Conservation (phyloP, 2,888 invertebrate species). For the Lomographa bimaculata region DNA sequence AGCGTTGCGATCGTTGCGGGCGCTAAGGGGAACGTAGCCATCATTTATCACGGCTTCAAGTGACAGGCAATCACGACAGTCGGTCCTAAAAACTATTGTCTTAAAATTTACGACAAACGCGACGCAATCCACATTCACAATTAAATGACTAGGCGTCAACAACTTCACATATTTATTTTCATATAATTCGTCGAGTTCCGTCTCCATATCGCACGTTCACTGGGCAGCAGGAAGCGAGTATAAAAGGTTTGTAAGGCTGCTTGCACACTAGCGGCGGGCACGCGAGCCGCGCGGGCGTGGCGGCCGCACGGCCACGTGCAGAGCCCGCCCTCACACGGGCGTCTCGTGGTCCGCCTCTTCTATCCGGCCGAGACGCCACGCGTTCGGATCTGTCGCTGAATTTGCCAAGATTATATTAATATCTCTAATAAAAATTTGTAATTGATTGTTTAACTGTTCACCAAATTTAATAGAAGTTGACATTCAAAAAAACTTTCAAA, state of each 20-base stretch:
- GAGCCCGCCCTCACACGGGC: conserved; percentile 86
- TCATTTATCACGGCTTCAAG: too few species aligned
- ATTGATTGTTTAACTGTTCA: too few species aligned
- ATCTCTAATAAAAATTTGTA: too few species aligned
- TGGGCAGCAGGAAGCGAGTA: conserved; percentile 15
- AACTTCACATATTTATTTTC: not conserved
- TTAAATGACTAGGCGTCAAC: conserved; percentile 32
- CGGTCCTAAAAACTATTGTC: conserved; percentile 3
- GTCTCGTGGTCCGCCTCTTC: conserved; percentile 93
- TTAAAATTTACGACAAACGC: conserved; percentile 10
- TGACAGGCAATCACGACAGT: not conserved
- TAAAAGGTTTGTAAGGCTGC: conserved; percentile 17
- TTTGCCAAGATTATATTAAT: not conserved
- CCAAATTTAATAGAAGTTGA: too few species aligned
- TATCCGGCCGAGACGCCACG: conserved; percentile 91
- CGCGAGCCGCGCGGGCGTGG: conserved; percentile 47
- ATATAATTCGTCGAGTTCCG: too few species aligned
- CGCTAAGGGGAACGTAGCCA: too few species aligned
- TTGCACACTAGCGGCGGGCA: conserved; percentile 45
- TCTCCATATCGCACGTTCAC: too few species aligned
- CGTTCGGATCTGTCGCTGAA: conserved; percentile 89
- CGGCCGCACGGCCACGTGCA: conserved; percentile 63
- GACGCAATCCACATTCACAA: conserved; percentile 9
- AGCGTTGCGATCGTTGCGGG: too few species aligned
- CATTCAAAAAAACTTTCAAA: too few species aligned